Base-by-base conservation (phyloP, 2,113 vertebrate species). In the Scomber colias region DNA sequence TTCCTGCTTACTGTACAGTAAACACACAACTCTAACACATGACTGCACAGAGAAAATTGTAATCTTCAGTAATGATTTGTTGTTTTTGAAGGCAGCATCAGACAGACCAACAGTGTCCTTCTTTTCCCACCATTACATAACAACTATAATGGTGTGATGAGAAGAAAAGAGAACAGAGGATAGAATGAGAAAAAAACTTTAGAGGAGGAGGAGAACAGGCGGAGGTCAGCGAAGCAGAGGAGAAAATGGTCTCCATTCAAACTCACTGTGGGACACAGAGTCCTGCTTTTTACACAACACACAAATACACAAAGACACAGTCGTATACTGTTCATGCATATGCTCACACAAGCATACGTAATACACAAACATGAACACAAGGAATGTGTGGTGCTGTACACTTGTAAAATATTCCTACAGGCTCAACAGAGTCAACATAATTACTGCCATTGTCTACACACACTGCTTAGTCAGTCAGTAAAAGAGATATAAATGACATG, bases 211-310 rank as follows among this genome's bases (percentile, higher is more conserved):
- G 77, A 69, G 79, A 70, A 56, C 64, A 60, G 73, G 24, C 30
- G 27, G 51, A 77, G 66, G 72, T 75, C 75, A 80, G 56, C 65
- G 67, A 54, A 45, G 40, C 24, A n/a, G 76, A 67, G 56, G 27
- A 71, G 56, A 81, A 81, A 84, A 74, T 76, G 55, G 72, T 75
- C 66, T 75, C 73, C 66, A 87, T 88, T 90, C 85, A 81, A 71
- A 14, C 53, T 70, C 75, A 68, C 65, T 79, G 77, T 63, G 50
- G 84, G 74, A 90, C 82, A 85, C 79, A 77, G 67, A 79, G 71
- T 75, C 30, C 72, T 76, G 69, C 64, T 75, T 71, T 48, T 72
- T 19, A 27, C 24, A 27, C 24, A 27, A 27, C 51, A 69, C 62
- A 74, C 16, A 11, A n/a, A 53, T 56, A 64, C 70, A 61, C 62